A percentile compares a stretch with the other conserved stretches of the same genome.
These are phyloP conservation scores for Calcarius lapponicus DNA, from an alignment of 2,797 vertebrate species.

Conservation along the genomic window DNA sequence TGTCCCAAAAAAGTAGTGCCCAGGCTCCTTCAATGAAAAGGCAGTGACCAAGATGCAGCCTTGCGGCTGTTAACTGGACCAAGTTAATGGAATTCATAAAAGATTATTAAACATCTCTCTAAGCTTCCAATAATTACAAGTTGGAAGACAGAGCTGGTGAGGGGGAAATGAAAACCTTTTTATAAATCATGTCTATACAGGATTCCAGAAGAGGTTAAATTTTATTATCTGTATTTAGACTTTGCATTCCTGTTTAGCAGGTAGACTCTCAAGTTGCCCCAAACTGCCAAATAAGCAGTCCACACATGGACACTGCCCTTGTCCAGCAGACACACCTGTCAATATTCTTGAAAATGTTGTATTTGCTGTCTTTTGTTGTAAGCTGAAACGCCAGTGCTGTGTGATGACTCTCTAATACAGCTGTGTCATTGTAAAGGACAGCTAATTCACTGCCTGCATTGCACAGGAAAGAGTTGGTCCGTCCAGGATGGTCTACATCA, in stretches of 20 bases:
- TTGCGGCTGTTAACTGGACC: neutral
- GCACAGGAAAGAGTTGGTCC: slow-evolving; percentile 85
- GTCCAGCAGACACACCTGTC: slow-evolving; percentile 73
- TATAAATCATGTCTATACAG: neutral
- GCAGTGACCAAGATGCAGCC: neutral
- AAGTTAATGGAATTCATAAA: neutral
- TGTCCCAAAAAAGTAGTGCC: neutral
- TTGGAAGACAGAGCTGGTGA: neutral
- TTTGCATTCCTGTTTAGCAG: neutral
- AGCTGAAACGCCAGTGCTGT: slow-evolving; percentile 83
- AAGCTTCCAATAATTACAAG: neutral
- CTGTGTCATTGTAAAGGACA: slow-evolving; percentile 81
- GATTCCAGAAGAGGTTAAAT: neutral
- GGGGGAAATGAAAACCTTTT: neutral
- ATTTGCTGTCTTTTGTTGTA: slow-evolving; percentile 80
- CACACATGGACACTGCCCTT: neutral
- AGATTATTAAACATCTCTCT: neutral
- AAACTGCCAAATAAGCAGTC: neutral
- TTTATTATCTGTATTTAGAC: neutral
- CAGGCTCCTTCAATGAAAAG: neutral
- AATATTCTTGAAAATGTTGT: slow-evolving; percentile 84
- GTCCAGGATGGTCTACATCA: slow-evolving; percentile 81
- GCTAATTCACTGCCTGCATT: slow-evolving; percentile 83
- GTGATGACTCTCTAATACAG: slow-evolving; percentile 83
- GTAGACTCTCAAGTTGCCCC: neutral